Evolutionary conservation across 2,888 invertebrate species (phyloP), one percentile per base, ranked within the genome.

Genomic region (Hololepta plana): DNA sequence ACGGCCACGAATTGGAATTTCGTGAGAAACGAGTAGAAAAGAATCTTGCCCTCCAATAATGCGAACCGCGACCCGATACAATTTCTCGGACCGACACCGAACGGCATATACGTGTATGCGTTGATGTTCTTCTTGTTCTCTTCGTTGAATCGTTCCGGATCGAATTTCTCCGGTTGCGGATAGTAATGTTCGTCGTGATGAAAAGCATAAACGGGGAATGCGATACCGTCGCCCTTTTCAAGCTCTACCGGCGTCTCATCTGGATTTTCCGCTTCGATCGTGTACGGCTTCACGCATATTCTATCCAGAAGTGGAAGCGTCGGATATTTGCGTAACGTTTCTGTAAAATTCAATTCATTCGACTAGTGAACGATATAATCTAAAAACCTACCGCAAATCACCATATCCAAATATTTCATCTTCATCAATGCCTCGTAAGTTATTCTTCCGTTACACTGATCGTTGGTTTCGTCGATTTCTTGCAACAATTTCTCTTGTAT

Each of bases 21-120:
- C n/a, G n/a, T n/a, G n/a, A n/a, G n/a, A n/a, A n/a, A n/a, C n/a
- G n/a, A n/a, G n/a, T n/a, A n/a, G n/a, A n/a, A n/a, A n/a, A n/a
- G n/a, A n/a, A n/a, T n/a, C n/a, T n/a, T n/a, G n/a, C n/a, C n/a
- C n/a, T n/a, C n/a, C n/a, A n/a, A n/a, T n/a, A n/a, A n/a, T n/a
- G n/a, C n/a, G n/a, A 72, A 39, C 60, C 66, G 27, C n/a, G n/a
- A n/a, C n/a, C n/a, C n/a, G n/a, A n/a, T n/a, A n/a, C n/a, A n/a
- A n/a, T n/a, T n/a, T n/a, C 70, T 57, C 1, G 63, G 69, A 3
- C 72, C 72, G 1, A 67, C 4, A 4, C 46, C 46, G 29, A 46
- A 46, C 2, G 46, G 45, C 8, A 44, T n/a, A 23, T 41, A 45
- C 0, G 56, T 46, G 23, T 53, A 55, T 1, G 56, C 55, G 6